Conservation (phyloP, 1,140 invertebrate genomes). For the Agrypnia vestita region DNA sequence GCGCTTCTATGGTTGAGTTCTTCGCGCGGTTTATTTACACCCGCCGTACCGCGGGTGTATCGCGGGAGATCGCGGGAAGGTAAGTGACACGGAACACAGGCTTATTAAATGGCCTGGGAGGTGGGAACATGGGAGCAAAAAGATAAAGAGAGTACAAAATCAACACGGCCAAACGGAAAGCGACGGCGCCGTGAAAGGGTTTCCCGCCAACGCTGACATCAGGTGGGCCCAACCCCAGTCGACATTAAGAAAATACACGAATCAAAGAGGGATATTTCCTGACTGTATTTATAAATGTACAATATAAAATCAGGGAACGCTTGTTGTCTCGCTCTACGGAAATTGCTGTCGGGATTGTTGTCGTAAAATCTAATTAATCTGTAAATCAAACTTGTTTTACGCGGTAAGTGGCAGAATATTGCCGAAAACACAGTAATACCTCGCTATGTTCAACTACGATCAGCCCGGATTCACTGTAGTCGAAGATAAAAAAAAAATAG, state of each 20-base stretch:
- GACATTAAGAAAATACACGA: background rate
- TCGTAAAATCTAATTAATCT: too few species aligned
- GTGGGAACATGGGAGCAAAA: constrained; percentile 44
- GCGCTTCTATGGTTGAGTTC: background rate
- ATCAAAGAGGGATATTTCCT: too few species aligned
- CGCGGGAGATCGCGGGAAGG: background rate
- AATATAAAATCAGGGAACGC: too few species aligned
- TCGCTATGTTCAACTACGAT: too few species aligned
- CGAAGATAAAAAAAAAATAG: too few species aligned
- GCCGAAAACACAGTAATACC: too few species aligned
- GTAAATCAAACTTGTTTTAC: too few species aligned
- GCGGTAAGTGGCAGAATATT: too few species aligned
- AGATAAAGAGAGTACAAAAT: constrained; percentile 51
- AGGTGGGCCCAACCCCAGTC: constrained; percentile 1
- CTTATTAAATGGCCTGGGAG: constrained; percentile 50
- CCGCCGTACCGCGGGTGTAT: constrained; percentile 19
- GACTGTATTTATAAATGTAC: too few species aligned
- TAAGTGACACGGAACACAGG: constrained; percentile 50
- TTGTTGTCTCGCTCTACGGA: too few species aligned
- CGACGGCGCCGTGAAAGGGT: constrained; percentile 24
- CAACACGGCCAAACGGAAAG: constrained; percentile 41
- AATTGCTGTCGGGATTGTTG: too few species aligned
- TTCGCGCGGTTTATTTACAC: constrained; percentile 5
- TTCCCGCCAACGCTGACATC: constrained; percentile 36
- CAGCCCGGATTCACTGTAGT: too few species aligned